Percentiles rank a stretch among this genome's conserved stretches.
Evolutionary conservation across 2,113 vertebrate species (phyloP).

Genomic region (Pygoscelis adeliae): DNA sequence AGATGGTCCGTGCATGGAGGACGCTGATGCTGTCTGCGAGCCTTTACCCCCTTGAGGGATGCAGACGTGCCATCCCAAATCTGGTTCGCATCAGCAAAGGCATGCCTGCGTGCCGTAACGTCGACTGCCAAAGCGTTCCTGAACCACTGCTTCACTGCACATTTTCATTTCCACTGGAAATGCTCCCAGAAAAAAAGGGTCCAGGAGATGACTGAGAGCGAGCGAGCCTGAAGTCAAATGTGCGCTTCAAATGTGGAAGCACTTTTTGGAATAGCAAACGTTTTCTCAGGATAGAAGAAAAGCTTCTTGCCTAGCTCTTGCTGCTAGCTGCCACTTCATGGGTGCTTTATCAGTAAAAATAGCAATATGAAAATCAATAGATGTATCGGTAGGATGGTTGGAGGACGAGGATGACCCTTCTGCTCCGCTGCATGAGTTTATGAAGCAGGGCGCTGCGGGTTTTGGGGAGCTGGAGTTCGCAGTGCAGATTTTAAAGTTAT

Average conservation of each 20-base stretch:
- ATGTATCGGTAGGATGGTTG: not conserved
- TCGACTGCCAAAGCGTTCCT: not conserved
- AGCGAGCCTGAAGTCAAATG: not conserved
- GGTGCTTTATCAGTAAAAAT: not conserved
- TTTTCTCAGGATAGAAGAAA: too few species aligned
- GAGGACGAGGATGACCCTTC: not conserved
- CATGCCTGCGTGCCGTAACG: not conserved
- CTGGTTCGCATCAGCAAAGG: not conserved
- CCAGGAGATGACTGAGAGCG: too few species aligned
- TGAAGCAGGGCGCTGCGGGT: too few species aligned
- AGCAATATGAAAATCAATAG: not conserved
- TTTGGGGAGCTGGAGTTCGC: not conserved
- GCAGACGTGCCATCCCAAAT: not conserved
- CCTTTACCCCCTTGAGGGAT: not conserved
- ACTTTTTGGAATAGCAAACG: not conserved
- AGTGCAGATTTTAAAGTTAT: not conserved
- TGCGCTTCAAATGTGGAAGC: not conserved
- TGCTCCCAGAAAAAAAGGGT: not conserved
- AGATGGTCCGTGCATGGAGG: not conserved
- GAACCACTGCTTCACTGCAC: not conserved
- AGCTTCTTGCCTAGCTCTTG: not conserved
- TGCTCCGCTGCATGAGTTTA: not conserved
- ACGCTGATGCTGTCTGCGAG: not conserved
- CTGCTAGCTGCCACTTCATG: not conserved
- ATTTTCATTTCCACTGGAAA: not conserved